A percentile compares a stretch with the other conserved stretches of the same genome.
Conservation (phyloP, 2,113 vertebrate species). For the Anoura caudifer region DNA sequence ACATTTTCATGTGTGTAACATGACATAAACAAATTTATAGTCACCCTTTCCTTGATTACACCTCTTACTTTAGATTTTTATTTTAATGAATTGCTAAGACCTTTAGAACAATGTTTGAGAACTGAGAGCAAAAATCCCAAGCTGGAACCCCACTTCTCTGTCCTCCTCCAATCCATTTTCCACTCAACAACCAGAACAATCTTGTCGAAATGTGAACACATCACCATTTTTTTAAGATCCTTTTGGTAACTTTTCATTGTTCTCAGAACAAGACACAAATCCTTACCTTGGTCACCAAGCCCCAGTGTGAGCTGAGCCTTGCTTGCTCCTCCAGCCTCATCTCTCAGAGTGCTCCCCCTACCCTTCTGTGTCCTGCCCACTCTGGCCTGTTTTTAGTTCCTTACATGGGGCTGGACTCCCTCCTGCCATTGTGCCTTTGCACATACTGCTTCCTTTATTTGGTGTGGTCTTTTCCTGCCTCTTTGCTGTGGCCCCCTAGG, state of each 20-base stretch:
- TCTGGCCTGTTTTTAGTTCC: neutral
- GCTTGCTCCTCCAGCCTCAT: neutral
- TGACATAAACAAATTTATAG: neutral
- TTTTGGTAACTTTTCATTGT: neutral
- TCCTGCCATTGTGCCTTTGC: neutral
- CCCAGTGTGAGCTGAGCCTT: neutral
- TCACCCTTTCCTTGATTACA: conserved; percentile 12
- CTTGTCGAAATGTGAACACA: neutral
- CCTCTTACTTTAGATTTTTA: neutral
- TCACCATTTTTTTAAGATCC: neutral
- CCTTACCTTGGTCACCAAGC: neutral
- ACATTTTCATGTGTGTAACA: neutral
- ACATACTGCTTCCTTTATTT: neutral
- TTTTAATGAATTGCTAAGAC: neutral
- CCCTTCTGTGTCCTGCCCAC: neutral
- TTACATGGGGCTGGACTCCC: neutral
- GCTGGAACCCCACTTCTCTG: neutral
- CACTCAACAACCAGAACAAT: neutral
- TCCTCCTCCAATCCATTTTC: neutral
- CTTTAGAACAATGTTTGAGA: conserved; percentile 2
- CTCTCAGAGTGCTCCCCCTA: neutral
- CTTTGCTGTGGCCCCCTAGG: neutral
- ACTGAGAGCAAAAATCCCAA: neutral
- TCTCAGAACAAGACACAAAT: neutral
- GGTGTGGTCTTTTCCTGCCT: neutral